A percentile compares a stretch with the other conserved stretches of the same genome.
These are phyloP conservation scores for Lepisosteus oculatus DNA, from an alignment of 2,113 vertebrate genomes.

Conservation along the genomic window DNA sequence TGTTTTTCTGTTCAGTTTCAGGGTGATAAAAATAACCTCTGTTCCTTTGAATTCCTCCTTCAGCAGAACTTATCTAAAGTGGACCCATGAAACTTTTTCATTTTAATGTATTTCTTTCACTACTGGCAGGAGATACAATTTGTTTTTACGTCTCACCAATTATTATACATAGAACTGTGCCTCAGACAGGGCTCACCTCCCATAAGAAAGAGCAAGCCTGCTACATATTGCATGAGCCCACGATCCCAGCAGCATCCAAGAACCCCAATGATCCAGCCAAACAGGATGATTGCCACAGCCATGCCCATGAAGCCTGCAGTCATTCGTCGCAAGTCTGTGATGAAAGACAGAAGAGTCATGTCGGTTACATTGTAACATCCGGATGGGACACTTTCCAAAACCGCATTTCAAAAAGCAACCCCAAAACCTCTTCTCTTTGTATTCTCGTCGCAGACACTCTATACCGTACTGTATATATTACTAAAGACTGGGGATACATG, in stretches of 20 bases:
- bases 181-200: conserved; percentile 78
- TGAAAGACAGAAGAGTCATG: conserved; percentile 21
- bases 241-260: conserved; percentile 96
- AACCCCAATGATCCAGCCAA: conserved; percentile 92
- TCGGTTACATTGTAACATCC: conserved; percentile 7
- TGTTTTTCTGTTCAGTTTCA: no score
- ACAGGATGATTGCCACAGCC: conserved; percentile 96
- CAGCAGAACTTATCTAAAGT: no score
- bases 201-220: conserved; percentile 97
- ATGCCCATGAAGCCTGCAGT: conserved; percentile 98
- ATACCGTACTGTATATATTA: no score
- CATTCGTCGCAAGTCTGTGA: conserved; percentile 90
- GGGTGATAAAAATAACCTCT: no score
- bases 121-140: no score
- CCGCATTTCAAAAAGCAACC: no score
- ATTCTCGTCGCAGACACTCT: no score
- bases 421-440: no score
- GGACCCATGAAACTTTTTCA: no score
- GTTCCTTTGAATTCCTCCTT: no score
- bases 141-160: neutral
- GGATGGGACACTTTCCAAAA: neutral
- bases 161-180: neutral
- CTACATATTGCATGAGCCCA: conserved; percentile 98
- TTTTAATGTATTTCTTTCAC: no score
- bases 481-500: no score